Evolutionary conservation across 2,797 vertebrate genomes (phyloP).

Genomic region (Graptemys geographica): DNA sequence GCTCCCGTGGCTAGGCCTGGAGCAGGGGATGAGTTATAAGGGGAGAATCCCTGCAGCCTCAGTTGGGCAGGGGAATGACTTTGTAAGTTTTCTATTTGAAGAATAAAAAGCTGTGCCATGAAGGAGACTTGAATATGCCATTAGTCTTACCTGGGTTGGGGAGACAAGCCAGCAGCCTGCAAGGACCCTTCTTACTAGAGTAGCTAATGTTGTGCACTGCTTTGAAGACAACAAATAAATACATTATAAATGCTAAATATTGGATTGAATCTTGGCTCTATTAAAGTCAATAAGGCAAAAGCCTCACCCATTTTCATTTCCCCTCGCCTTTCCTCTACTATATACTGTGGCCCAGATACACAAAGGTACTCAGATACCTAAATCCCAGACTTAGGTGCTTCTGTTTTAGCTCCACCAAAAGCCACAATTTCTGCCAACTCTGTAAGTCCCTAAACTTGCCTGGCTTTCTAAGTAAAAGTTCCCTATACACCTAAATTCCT

Average conservation of each 20-base stretch:
- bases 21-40: background rate
- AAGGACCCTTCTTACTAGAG: background rate
- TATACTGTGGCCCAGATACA: no score
- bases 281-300: conserved; percentile 52
- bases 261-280: background rate
- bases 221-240: conserved; percentile 56
- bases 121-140: background rate
- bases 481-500: no score
- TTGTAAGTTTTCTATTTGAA: background rate
- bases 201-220: conserved; percentile 43
- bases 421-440: no score
- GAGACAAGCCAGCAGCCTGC: background rate
- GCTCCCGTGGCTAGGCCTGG: background rate
- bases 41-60: background rate
- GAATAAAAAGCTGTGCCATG: background rate
- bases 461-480: no score
- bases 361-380: no score
- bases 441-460: no score
- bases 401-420: no score
- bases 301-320: conserved; percentile 55
- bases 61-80: background rate
- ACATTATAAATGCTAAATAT: conserved; percentile 17
- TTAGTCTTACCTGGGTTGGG: background rate
- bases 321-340: conserved; percentile 51
- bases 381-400: no score